Base-by-base conservation (phyloP, 1,140 invertebrate species). In the Caenorhabditis elegans region DNA sequence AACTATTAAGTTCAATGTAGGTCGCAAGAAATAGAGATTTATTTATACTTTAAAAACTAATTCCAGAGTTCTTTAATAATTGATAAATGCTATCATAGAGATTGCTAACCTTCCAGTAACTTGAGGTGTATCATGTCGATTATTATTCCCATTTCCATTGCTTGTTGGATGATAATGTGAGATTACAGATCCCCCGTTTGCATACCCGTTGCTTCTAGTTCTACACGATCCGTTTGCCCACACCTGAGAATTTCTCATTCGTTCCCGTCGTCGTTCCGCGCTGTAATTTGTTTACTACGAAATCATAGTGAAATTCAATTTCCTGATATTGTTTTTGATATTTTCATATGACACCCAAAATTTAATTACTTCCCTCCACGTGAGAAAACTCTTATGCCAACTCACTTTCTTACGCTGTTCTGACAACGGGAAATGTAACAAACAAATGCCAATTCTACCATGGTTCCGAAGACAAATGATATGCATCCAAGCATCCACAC, bases 401-500 rank as follows among this genome's bases (percentile, higher is more conserved):
- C 77, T 76, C 28, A 80, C 76, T 51, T 80, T 78, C 79, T 36
- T 22, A 43, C 78, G 60, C 83, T 83, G 31, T 78, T 79, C 60
- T 87, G 84, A 60, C 85, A 87, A 53, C 87, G 60, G 17, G 86
- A 86, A 28, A 88, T 89, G 60, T 90, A 89, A 77, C 88, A 89
- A 24, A 89, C 88, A 75, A 89, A 83, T 17, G 88, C 88, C 48
- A 89, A 65, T 82, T 89, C 88, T 34, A 89, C 86, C 88, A 89
- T 89, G 4, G 88, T 89, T 24, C 82, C 84, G 77, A 89, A 89
- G 13, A 89, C 88, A 78, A 89, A 89, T n/a, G 85, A 86, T 60
- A 90, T 89, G 43, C 88, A 89, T 3, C 87, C 87, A 10, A 87
- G 55, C 87, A 89, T 89, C 88, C 87, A 88, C 13, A 88, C 87